Base-by-base conservation (phyloP, 2,797 vertebrate species). In the Lophius americanus region DNA sequence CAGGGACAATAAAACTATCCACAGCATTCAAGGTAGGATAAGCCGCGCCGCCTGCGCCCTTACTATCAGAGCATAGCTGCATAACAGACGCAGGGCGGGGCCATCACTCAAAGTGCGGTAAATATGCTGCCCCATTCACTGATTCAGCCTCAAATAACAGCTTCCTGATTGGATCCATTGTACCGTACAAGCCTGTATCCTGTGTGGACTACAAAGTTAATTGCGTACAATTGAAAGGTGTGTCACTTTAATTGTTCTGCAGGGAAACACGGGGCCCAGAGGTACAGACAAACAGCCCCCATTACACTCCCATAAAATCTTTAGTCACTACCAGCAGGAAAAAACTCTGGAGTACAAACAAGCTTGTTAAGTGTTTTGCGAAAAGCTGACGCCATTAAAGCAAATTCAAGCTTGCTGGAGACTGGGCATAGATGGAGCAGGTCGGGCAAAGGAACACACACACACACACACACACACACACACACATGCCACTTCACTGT, bases 141-240 rank as follows among this genome's bases (percentile, higher is more conserved):
- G 14, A 72, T 75, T 70, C 11, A 56, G 67, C 58, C 72, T 81
- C 68, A 79, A 86, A 78, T 55, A 67, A 69, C 64, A 80, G 68
- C 70, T 80, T 83, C 84, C 75, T 71, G 69, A 75, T 79, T 78
- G 65, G 10, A 69, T 64, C 67, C 76, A 80, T 84, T 86, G 82
- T 76, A 51, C 52, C n/a, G 9, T 59, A 46, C 12, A 52, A 50
- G 73, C 51, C 66, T 42, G 56, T 50, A 73, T 86, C 85, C 82
- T 84, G 80, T 81, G 65, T 65, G 52, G 51, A 85, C 73, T 68
- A 78, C 76, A 81, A 51, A 83, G 73, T 73, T 87, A 87, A 85
- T 78, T 78, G 62, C 65, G 68, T 59, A 79, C 75, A 82, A 85
- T 64, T 70, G 71, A 76, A 81, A 88, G 81, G 79, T 82, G 84